Evolutionary conservation across 1,140 invertebrate genomes (phyloP), one percentile per base, ranked within the genome.

Genomic region (Lycorma delicatula): DNA sequence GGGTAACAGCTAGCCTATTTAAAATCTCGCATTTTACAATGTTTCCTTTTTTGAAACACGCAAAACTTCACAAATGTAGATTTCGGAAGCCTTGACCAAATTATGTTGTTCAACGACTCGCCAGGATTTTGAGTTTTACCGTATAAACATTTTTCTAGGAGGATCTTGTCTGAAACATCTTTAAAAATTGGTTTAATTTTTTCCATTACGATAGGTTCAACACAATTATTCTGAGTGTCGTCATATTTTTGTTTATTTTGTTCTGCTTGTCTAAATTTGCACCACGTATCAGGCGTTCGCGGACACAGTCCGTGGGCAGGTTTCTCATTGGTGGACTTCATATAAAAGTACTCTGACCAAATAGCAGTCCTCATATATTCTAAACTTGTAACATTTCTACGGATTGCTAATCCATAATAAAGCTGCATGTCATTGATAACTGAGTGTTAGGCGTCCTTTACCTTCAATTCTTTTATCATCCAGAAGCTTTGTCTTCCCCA

Each of bases 241-340:
- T 56, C 54, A 28, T 56, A 56, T 7, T 4, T 2, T 47, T 56
- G 22, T 29, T 56, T 56, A 9, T 56, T 47, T 23, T 47, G 13
- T 38, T 23, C 28, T 46, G 64, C 64, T 61, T 60, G 60, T 20
- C 64, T 62, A 64, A 61, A 72, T 36, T 61, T 59, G 47, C 68
- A 70, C 68, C 66, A 71, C 1, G 60, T 64, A 23, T 68, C 64
- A 48, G 36, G 58, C 12, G 64, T 67, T 27, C 48, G 36, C 9
- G 65, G 63, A 51, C 68, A 71, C 62, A 58, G 54, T 20, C 26
- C 34, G 48, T 60, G 61, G 3, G 63, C 20, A 1, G 58, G 52
- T 1, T 48, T 54, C 23, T 59, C 36, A 22, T 59, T 49, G 9
- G 51, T 48, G 5, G 51, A 54, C 18, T 20, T 29, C 7, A 54